Conservation (phyloP, 2,113 vertebrate genomes). For the Chaenocephalus aceratus region DNA sequence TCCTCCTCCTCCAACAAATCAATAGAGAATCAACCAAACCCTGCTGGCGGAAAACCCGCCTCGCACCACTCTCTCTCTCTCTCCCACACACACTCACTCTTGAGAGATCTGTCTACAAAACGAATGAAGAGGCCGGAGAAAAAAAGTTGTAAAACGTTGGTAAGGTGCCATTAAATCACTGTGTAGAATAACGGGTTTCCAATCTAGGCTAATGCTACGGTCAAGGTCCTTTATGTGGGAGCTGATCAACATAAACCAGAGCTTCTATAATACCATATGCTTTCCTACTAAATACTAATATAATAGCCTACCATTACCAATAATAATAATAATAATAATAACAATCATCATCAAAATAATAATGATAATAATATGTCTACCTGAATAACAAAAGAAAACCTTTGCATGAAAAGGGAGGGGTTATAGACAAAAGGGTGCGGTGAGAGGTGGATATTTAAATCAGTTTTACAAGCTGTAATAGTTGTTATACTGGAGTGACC, state of each 20-base stretch:
- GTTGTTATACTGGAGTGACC: no score
- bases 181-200: conserved; percentile 21
- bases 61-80: conserved; percentile 24
- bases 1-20: conserved; percentile 73
- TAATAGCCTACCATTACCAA: not conserved
- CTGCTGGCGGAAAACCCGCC: conserved; percentile 79
- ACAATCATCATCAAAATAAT: not conserved
- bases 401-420: not conserved
- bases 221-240: conserved; percentile 11
- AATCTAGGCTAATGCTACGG: not conserved
- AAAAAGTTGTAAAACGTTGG: conserved; percentile 57
- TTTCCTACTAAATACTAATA: not conserved
- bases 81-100: not conserved
- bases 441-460: conserved; percentile 1
- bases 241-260: not conserved
- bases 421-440: not conserved
- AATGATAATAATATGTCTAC: not conserved
- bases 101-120: not conserved
- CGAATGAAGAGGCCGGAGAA: conserved; percentile 34
- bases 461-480: not conserved
- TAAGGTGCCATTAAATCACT: conserved; percentile 39
- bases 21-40: conserved; percentile 80
- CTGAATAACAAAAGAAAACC: not conserved
- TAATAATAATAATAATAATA: not conserved
- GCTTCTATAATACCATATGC: not conserved